Percentiles rank a stretch among this genome's conserved stretches.
These are phyloP conservation scores for Peromyscus leucopus DNA, from an alignment of 2,113 vertebrate genomes.

Conservation along the genomic window DNA sequence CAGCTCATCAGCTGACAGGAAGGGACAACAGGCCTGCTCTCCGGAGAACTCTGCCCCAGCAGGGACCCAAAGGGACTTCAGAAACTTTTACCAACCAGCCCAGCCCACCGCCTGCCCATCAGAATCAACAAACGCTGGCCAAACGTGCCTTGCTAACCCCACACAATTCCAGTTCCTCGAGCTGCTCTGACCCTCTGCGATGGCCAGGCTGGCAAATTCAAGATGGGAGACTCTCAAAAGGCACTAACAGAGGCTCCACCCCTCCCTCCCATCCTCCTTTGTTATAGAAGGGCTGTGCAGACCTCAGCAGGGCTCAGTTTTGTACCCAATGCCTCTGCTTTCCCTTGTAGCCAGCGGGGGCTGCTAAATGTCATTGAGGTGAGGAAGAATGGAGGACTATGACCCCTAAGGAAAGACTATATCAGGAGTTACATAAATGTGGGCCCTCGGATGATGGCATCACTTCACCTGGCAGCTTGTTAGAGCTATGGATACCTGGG, in stretches of 20 bases:
- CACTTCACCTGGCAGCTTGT: neutral
- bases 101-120: neutral
- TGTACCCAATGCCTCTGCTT: neutral
- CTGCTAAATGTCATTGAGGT: neutral
- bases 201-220: neutral
- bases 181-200: neutral
- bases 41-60: slow-evolving; percentile 7
- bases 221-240: neutral
- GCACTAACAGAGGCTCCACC: neutral
- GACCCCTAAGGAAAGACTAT: too few relatives aligned
- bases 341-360: neutral
- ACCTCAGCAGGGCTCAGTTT: neutral
- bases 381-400: neutral
- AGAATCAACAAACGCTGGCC: slow-evolving; percentile 7
- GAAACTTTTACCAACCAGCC: slow-evolving; percentile 65
- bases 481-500: neutral
- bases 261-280: neutral
- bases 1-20: neutral
- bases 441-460: neutral
- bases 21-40: slow-evolving; percentile 52
- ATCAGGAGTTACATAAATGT: neutral
- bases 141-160: slow-evolving; percentile 45
- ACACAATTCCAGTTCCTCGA: neutral
- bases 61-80: slow-evolving; percentile 48
- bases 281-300: neutral